phyloP scores from a whole-genome alignment of 2,113 vertebrate species.

The Oreochromis spilurus region DNA sequence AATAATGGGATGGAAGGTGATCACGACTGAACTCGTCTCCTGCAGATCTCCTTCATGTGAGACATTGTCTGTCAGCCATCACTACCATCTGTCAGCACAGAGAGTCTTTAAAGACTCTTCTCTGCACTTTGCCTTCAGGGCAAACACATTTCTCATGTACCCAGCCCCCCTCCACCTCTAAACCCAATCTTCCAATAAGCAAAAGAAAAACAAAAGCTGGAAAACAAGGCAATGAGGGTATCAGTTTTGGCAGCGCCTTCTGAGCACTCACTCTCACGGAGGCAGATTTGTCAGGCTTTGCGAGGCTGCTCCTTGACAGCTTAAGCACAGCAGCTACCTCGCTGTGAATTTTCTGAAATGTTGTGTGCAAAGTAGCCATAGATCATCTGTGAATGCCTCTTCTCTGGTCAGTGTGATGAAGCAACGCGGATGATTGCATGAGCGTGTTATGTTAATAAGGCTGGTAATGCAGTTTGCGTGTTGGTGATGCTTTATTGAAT shows the following conservation, averaged over 20 bases:
- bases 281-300: conserved; percentile 64
- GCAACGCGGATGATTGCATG: conserved; percentile 19
- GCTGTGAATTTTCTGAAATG: conserved; percentile 15
- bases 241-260: conserved; percentile 51
- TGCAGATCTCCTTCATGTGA: conserved; percentile 42
- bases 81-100: conserved; percentile 56
- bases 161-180: not conserved
- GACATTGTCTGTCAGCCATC: conserved; percentile 60
- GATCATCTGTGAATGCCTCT: not conserved
- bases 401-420: conserved; percentile 20
- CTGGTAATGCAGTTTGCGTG: conserved; percentile 28
- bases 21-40: conserved; percentile 26
- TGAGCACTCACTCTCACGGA: conserved; percentile 33
- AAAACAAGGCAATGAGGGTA: conserved; percentile 49
- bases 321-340: conserved; percentile 45
- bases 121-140: conserved; percentile 61
- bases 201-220: conserved; percentile 55
- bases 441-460: conserved; percentile 38
- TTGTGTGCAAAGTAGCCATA: conserved; percentile 20
- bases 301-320: conserved; percentile 51
- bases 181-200: conserved; percentile 39
- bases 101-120: conserved; percentile 60
- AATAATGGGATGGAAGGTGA: conserved; percentile 2
- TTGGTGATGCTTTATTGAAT: conserved; percentile 23
- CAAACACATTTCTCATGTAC: conserved; percentile 59